Evolutionary conservation across 2,113 vertebrate genomes (phyloP).

Genomic region (Dicentrarchus labrax): DNA sequence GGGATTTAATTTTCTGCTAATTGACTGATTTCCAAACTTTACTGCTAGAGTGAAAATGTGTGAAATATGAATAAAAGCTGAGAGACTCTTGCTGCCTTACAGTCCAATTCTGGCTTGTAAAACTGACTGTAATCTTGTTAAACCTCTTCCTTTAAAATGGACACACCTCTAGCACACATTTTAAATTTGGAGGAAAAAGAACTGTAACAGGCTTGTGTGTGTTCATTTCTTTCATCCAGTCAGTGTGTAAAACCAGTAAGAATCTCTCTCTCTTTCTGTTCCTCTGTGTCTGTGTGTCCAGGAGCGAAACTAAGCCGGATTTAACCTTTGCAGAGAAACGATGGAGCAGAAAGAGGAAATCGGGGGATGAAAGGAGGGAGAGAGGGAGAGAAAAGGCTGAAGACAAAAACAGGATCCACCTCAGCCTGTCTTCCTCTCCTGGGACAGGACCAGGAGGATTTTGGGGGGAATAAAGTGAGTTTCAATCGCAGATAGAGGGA

Average conservation of each 20-base stretch:
- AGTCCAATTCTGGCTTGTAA: not conserved
- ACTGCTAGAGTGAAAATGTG: not conserved
- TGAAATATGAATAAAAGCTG: not conserved
- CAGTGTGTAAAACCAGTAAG: constrained; percentile 1
- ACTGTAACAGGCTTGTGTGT: not conserved
- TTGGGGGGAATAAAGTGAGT: not conserved
- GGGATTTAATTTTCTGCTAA: too few species aligned
- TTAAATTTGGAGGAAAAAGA: not conserved
- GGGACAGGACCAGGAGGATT: not conserved
- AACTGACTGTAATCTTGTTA: not conserved
- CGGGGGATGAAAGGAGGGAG: constrained; percentile 26
- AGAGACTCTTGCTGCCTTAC: not conserved
- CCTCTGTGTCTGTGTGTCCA: constrained; percentile 30
- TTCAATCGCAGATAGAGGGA: not conserved
- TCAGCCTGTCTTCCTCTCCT: not conserved
- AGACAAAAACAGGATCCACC: not conserved
- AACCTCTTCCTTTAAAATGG: not conserved
- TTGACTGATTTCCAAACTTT: not conserved
- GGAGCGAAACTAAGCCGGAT: constrained; percentile 60
- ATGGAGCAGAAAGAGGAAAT: constrained; percentile 28
- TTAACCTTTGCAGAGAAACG: constrained; percentile 46
- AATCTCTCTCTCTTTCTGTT: constrained; percentile 19
- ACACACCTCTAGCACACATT: not conserved
- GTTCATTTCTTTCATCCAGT: constrained; percentile 14
- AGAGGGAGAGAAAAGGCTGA: constrained; percentile 2